A percentile compares a stretch with the other conserved stretches of the same genome.
Conservation (phyloP, 2,888 invertebrate genomes). For the Agrotis ipsilon region DNA sequence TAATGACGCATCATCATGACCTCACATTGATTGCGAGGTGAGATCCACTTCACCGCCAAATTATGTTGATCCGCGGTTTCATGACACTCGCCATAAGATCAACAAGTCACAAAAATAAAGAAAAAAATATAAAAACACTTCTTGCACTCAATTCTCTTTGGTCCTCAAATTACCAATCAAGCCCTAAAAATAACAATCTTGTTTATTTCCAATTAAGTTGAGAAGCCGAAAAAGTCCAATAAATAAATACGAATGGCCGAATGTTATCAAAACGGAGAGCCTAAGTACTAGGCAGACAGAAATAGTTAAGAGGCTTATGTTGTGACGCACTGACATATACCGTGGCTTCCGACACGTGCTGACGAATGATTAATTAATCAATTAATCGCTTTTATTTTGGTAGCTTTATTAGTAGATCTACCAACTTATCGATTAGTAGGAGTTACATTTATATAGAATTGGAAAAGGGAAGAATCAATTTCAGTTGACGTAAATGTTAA, state of each 20-base stretch:
- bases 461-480: no score
- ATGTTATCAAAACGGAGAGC: slow-evolving; percentile 17
- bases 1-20: no score
- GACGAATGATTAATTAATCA: slow-evolving; percentile 5
- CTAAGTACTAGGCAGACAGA: slow-evolving; percentile 21
- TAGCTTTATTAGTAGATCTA: background rate
- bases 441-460: background rate
- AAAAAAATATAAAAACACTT: slow-evolving; percentile 1
- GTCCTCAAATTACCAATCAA: background rate
- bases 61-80: no score
- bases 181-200: slow-evolving; percentile 2
- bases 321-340: slow-evolving; percentile 61
- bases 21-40: no score
- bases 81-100: background rate
- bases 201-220: slow-evolving; percentile 17
- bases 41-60: no score
- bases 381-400: slow-evolving; percentile 26
- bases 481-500: no score
- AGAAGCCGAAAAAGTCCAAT: slow-evolving; percentile 43
- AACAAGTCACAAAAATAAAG: no score
- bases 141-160: background rate
- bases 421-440: background rate
- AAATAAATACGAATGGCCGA: slow-evolving; percentile 24
- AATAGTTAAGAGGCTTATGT: slow-evolving; percentile 54
- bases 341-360: slow-evolving; percentile 53